A percentile compares a stretch with the other conserved stretches of the same genome.
Conservation (phyloP, 2,888 invertebrate genomes). For the Horisme vitalbata region DNA sequence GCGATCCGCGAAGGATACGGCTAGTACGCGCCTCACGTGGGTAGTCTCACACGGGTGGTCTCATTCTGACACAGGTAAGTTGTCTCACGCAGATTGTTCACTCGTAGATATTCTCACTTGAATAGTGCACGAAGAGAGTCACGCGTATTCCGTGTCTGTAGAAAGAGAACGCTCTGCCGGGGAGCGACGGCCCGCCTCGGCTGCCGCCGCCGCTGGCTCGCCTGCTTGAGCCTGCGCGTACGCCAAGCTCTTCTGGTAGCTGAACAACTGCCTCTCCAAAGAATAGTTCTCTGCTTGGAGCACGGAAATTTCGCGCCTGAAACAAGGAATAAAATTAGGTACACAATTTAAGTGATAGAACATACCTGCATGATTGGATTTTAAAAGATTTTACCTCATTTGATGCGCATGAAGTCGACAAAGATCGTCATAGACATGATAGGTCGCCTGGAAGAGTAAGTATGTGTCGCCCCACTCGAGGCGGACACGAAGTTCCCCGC, state of each 20-base stretch:
- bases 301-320: conserved; percentile 89
- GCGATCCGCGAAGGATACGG: conserved; percentile 41
- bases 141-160: conserved; percentile 89
- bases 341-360: background rate
- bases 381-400: conserved; percentile 83
- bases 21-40: conserved; percentile 40
- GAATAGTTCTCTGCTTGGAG: conserved; percentile 93
- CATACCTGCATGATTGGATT: background rate
- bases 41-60: background rate
- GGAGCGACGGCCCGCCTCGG: conserved; percentile 68
- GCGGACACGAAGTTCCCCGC: conserved; percentile 88
- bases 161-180: conserved; percentile 84
- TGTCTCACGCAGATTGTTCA: conserved; percentile 12
- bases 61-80: conserved; percentile 23
- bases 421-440: conserved; percentile 92
- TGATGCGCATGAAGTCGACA: conserved; percentile 91
- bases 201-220: conserved; percentile 67
- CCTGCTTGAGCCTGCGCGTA: conserved; percentile 86
- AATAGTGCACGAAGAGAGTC: conserved; percentile 4
- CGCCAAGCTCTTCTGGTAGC: conserved; percentile 91
- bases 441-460: conserved; percentile 90
- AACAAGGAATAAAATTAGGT: conserved; percentile 37
- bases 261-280: conserved; percentile 91
- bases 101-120: background rate
- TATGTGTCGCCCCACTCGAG: conserved; percentile 93